phyloP scores from a whole-genome alignment of 2,797 vertebrate genomes.

The Gobio occitaniae region DNA sequence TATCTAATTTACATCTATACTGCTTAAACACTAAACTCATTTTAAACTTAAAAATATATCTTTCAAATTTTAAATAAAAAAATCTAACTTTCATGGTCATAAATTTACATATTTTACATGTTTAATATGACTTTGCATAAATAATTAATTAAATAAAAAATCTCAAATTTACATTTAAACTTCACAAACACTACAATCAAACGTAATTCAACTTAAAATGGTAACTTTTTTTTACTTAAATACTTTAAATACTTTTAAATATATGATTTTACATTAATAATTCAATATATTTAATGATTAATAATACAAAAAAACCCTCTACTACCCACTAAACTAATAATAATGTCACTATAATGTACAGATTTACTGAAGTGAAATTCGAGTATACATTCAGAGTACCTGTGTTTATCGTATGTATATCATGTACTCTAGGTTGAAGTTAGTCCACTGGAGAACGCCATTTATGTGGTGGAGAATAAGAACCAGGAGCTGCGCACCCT shows the following conservation, averaged over 20 bases:
- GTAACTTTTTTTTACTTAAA: no score
- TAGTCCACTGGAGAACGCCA: conserved; percentile 97
- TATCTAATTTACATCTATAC: not conserved
- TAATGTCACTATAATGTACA: not conserved
- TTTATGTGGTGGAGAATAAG: conserved; percentile 99
- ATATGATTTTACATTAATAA: not conserved
- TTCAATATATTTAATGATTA: not conserved
- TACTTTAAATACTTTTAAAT: no score
- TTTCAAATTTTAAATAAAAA: not conserved
- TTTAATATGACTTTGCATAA: not conserved
- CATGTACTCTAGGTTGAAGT: conserved; percentile 87
- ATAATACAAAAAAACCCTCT: not conserved
- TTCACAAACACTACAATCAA: not conserved
- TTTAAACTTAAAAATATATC: not conserved
- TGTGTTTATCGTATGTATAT: not conserved
- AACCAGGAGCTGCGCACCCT: conserved; percentile 96
- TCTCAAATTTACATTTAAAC: not conserved
- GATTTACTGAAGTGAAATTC: not conserved
- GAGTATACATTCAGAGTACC: not conserved
- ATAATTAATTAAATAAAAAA: no score
- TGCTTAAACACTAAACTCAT: not conserved
- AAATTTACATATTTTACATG: not conserved
- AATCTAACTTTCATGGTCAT: not conserved
- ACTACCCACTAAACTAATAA: not conserved
- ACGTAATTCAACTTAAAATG: not conserved